phyloP scores from a whole-genome alignment of 2,797 vertebrate genomes.

The Phaenicophaeus curvirostris region DNA sequence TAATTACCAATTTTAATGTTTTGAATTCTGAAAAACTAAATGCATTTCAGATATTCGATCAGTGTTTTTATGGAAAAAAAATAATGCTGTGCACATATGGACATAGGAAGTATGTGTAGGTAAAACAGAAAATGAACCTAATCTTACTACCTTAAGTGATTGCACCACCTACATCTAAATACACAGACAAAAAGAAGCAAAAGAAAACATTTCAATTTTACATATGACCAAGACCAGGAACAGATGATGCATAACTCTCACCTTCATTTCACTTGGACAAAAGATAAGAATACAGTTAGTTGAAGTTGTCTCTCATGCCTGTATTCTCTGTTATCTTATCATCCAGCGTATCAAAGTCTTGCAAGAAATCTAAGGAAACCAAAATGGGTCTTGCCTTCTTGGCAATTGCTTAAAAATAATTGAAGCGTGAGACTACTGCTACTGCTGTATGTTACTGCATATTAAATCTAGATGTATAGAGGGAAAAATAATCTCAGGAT shows the following conservation, averaged over 20 bases:
- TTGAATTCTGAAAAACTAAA: not conserved
- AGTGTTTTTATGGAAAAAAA: not conserved
- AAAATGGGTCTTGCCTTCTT: not conserved
- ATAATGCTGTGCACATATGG: fast-evolving
- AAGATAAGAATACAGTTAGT: not conserved
- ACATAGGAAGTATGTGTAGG: not conserved
- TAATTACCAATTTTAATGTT: not conserved
- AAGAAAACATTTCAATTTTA: not conserved
- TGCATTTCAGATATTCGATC: not conserved
- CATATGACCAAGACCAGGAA: not conserved
- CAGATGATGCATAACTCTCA: not conserved
- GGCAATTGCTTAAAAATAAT: not conserved
- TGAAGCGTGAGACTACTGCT: not conserved
- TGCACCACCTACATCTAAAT: not conserved
- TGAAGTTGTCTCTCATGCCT: not conserved
- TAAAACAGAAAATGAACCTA: not conserved
- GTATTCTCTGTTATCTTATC: not conserved
- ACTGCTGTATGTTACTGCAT: not conserved
- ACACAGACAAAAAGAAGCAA: not conserved
- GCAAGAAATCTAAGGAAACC: not conserved
- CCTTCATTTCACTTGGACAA: not conserved
- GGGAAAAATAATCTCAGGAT: not conserved
- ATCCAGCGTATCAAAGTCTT: not conserved
- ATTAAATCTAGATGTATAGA: not conserved
- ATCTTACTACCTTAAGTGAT: not conserved